Base-by-base conservation (phyloP, 1,140 invertebrate genomes). In the Venturia canescens region DNA sequence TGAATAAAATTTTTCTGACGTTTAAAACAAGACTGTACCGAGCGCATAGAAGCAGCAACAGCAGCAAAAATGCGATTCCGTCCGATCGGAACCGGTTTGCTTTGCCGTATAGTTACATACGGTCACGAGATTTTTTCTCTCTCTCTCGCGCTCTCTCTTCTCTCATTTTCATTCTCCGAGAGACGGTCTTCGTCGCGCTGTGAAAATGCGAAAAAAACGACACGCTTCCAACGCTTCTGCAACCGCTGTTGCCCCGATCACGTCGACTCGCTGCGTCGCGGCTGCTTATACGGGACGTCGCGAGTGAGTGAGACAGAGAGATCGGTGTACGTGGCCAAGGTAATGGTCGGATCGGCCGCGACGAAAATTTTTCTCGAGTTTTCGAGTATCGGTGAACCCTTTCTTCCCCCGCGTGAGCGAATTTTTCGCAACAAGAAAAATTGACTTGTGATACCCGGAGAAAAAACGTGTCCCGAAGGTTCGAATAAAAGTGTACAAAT, bases 341-440 rank as follows among this genome's bases (percentile, higher is more conserved):
- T 81, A 78, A 81, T 78, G 80, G 80, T 78, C 74, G 44, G 63
- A 81, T 63, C 70, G 31, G 74, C 63, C 21, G 34, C 29, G 38
- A 81, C 23, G 23, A n/a, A 74, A 74, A 74, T 3, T 16, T 53
- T 16, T 18, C 53, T 4, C 53, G 53, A 57, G n/a, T n/a, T n/a
- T n/a, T n/a, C n/a, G n/a, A n/a, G n/a, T n/a, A n/a, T n/a, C n/a
- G n/a, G n/a, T n/a, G n/a, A n/a, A n/a, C n/a, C n/a, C n/a, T n/a
- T n/a, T n/a, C n/a, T n/a, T n/a, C n/a, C n/a, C n/a, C n/a, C n/a
- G n/a, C n/a, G n/a, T n/a, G n/a, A n/a, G n/a, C n/a, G n/a, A n/a
- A n/a, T n/a, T n/a, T n/a, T n/a, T n/a, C n/a, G n/a, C n/a, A n/a
- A n/a, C 5, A 44, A 34, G 34, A 44, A 44, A 44, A 44, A n/a